A percentile compares a stretch with the other conserved stretches of the same genome.
phyloP scores from a whole-genome alignment of 2,797 vertebrate species.

The Centroberyx gerrardi region DNA sequence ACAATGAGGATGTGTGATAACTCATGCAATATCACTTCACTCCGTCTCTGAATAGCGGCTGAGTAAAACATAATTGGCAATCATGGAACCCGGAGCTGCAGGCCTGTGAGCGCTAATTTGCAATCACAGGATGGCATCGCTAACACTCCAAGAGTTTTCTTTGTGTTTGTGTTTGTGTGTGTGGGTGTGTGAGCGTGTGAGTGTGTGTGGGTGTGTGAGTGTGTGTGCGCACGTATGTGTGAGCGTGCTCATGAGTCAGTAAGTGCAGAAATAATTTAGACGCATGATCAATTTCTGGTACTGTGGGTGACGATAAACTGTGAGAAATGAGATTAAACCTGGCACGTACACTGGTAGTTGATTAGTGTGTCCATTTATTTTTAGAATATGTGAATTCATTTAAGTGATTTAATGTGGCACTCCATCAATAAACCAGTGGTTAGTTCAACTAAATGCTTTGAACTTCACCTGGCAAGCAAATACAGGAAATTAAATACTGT shows the following conservation, averaged over 20 bases:
- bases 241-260: constrained; percentile 6
- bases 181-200: constrained; percentile 1
- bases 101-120: constrained; percentile 68
- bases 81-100: constrained; percentile 62
- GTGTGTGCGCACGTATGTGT: neutral
- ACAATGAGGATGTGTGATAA: constrained; percentile 61
- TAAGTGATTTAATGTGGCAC: neutral
- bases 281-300: constrained; percentile 55
- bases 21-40: constrained; percentile 53
- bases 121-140: constrained; percentile 63
- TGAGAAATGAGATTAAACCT: constrained; percentile 45
- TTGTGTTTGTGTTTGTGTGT: constrained; percentile 2
- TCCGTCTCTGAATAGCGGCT: constrained; percentile 55
- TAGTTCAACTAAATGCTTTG: neutral
- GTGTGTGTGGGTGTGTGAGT: neutral
- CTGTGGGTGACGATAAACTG: constrained; percentile 42
- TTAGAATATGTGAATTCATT: constrained; percentile 23
- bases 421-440: constrained; percentile 13
- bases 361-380: constrained; percentile 58
- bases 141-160: constrained; percentile 20
- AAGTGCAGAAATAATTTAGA: constrained; percentile 51
- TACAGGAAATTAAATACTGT: neutral
- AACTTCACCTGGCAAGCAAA: neutral
- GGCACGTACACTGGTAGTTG: constrained; percentile 46
- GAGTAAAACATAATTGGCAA: constrained; percentile 78